Evolutionary conservation across 37 sponge, comb jelly and placozoan genomes (phyloP).

Genomic region (Crambe crambe): DNA sequence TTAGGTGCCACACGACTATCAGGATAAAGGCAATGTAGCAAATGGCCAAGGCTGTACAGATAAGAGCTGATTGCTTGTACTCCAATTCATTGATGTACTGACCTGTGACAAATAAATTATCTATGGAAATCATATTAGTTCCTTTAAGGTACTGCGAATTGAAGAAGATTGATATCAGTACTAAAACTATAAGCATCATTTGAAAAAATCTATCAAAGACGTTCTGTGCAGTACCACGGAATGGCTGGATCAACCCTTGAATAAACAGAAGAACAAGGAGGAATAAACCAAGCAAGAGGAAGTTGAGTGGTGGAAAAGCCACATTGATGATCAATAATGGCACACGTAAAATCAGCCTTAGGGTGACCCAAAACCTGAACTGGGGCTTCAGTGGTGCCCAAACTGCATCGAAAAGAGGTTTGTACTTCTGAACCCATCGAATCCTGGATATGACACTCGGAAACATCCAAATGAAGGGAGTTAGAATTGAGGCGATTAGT

Average conservation of each 20-base stretch:
- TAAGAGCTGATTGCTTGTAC: background rate
- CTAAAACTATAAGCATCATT: constrained; percentile 14
- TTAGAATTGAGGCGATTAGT: constrained; percentile 18
- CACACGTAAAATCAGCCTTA: constrained; percentile 43
- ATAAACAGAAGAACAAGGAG: constrained; percentile 4
- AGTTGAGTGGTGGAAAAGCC: background rate
- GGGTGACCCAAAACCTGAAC: constrained; percentile 55
- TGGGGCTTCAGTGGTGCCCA: constrained; percentile 44
- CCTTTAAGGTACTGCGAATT: background rate
- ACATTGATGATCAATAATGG: constrained; percentile 1
- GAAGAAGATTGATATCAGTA: background rate
- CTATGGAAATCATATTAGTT: background rate
- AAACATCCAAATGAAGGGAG: constrained; percentile 34
- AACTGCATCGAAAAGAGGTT: constrained; percentile 52
- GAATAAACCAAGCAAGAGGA: constrained; percentile 2
- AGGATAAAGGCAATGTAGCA: constrained; percentile 37
- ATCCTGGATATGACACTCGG: constrained; percentile 4
- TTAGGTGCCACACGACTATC: constrained; percentile 34
- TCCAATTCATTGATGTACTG: background rate
- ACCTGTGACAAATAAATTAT: too few relatives aligned
- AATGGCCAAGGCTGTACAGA: background rate
- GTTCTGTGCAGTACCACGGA: constrained; percentile 17
- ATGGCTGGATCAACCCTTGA: constrained; percentile 28
- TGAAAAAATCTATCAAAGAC: constrained; percentile 29
- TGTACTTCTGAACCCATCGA: background rate